phyloP scores from a whole-genome alignment of 2,797 vertebrate species.

The Phrynocephalus forsythii region DNA sequence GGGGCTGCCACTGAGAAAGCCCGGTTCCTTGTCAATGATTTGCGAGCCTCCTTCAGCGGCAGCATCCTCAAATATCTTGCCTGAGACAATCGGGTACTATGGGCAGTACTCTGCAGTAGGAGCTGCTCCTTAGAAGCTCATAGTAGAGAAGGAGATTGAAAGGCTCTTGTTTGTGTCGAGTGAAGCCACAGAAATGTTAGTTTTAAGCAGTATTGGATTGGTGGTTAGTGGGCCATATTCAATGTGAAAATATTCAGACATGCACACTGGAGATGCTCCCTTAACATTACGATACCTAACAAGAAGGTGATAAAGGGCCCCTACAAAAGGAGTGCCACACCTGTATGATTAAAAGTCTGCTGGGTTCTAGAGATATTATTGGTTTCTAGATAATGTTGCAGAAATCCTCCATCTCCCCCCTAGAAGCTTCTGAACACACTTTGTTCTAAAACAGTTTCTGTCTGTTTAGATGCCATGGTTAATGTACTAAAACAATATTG shows the following conservation, averaged over 20 bases:
- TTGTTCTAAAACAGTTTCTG: background rate
- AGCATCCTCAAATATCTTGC: too few species aligned
- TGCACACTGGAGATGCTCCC: background rate
- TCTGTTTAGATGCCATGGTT: background rate
- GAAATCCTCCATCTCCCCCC: background rate
- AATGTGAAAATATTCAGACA: background rate
- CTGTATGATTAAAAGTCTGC: background rate
- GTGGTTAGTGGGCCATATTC: too few species aligned
- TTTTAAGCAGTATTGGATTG: background rate
- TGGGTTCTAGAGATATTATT: background rate
- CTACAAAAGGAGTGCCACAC: background rate
- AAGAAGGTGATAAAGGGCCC: background rate
- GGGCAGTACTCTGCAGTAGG: too few species aligned
- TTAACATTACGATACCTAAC: background rate
- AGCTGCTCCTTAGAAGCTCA: too few species aligned
- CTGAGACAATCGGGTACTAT: too few species aligned
- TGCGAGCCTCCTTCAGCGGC: too few species aligned
- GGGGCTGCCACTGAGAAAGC: too few species aligned
- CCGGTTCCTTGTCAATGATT: too few species aligned
- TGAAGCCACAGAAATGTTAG: background rate
- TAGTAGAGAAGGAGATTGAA: too few species aligned
- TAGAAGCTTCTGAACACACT: background rate
- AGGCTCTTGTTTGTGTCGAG: too few species aligned
- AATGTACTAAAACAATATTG: background rate
- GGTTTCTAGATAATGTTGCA: background rate